Conservation (phyloP, 2,797 vertebrate genomes). For the Parauchenoglanis punctatus region DNA sequence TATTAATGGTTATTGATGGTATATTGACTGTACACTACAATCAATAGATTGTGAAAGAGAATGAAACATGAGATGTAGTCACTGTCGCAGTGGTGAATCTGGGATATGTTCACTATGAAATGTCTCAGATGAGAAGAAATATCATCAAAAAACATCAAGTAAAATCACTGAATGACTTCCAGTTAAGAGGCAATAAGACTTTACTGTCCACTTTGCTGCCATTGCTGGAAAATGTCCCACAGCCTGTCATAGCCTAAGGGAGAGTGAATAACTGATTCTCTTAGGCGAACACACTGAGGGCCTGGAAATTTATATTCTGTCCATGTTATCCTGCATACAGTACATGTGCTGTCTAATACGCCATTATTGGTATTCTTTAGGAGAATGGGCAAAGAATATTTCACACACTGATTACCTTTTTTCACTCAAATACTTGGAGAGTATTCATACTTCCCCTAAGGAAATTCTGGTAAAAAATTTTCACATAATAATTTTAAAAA, state of each 20-base stretch:
- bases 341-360: background rate
- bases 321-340: background rate
- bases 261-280: background rate
- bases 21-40: background rate
- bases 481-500: background rate
- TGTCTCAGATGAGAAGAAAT: background rate
- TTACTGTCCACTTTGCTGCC: background rate
- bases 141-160: background rate
- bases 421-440: background rate
- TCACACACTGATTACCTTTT: background rate
- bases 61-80: background rate
- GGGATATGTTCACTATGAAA: background rate
- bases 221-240: conserved; percentile 8
- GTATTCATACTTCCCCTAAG: background rate
- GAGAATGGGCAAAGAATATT: background rate
- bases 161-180: background rate
- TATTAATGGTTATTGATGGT: background rate
- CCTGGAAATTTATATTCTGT: background rate
- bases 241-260: background rate
- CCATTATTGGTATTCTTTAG: background rate
- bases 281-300: background rate
- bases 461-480: background rate
- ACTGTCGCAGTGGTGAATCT: background rate
- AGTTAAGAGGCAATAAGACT: background rate
- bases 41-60: background rate